Percentiles rank a stretch among this genome's conserved stretches.
Conservation (phyloP, 2,113 vertebrate genomes). For the Argyrosomus japonicus region DNA sequence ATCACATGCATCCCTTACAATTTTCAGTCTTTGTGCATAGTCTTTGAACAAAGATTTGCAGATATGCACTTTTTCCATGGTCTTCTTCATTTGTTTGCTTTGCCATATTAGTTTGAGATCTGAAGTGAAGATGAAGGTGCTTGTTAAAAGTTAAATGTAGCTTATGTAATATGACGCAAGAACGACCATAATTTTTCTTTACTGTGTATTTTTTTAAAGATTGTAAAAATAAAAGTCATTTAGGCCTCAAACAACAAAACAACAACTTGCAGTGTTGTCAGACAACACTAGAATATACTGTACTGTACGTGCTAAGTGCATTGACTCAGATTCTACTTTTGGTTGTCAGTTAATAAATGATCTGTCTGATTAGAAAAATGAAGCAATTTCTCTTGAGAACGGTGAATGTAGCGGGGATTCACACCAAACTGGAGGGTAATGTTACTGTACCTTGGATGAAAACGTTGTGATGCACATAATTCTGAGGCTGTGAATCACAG, state of each 20-base stretch:
- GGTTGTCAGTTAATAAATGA: background rate
- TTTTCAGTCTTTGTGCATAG: conserved; percentile 62
- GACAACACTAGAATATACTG: background rate
- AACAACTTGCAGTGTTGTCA: background rate
- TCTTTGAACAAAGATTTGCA: conserved; percentile 52
- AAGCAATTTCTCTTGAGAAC: background rate
- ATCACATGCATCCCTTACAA: conserved; percentile 80
- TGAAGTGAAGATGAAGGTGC: conserved; percentile 8
- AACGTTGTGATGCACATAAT: background rate
- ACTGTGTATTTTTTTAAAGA: background rate
- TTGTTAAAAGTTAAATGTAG: conserved; percentile 22
- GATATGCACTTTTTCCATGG: conserved; percentile 25
- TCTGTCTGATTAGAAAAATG: background rate
- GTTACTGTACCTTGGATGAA: background rate
- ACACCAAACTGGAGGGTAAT: background rate
- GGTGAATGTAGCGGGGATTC: background rate
- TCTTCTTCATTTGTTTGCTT: conserved; percentile 13
- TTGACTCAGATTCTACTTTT: background rate
- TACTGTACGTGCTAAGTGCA: too few relatives aligned
- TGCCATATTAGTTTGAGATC: background rate
- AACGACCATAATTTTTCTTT: background rate
- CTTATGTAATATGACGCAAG: background rate
- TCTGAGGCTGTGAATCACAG: background rate
- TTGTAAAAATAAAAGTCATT: conserved; percentile 14
- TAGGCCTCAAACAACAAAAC: background rate